Evolutionary conservation across 1,140 invertebrate genomes (phyloP), one percentile per base, ranked within the genome.

Genomic region (Drosophila ficusphila): DNA sequence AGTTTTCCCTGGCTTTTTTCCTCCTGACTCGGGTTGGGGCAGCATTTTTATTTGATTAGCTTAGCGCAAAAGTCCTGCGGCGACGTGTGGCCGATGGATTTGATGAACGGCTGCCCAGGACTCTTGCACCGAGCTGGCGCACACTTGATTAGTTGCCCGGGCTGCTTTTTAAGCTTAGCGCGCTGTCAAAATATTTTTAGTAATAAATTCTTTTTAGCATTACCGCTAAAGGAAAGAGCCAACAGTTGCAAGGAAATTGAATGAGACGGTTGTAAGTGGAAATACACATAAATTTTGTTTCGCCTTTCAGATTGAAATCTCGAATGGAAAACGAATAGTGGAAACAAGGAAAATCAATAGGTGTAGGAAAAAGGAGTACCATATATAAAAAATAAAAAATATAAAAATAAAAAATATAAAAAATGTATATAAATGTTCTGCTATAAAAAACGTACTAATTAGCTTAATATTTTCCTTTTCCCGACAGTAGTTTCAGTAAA

Each of bases 21-120:
- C n/a, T n/a, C n/a, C n/a, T n/a, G 42, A 27, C 44, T 34, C n/a
- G 57, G 39, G 54, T 67, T 57, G 57, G 67, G 54, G 77, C 62
- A 57, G 39, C 46, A 47, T 90, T 90, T 90, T 90, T 90, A 90
- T 90, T 90, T 90, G 86, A 90, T 90, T 90, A 90, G 86, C 81
- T 89, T 89, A 89, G 76, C 64, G 69, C 69, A 58, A 67, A 42
- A 82, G 73, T 86, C 76, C 82, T 88, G 83, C 82, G 82, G 82
- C 82, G 82, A 77, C 82, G 83, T 86, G 83, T 88, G 77, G 77
- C 82, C 77, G 60, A 29, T 64, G 74, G 73, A 77, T 86, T 86
- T 88, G 82, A 88, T 88, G 82, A 88, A 88, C 82, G 82, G 82
- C 82, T 71, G 76, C 51, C 72, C 27, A 39, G 33, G 38, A 56